phyloP scores from a whole-genome alignment of 2,113 vertebrate genomes.

The Oryctolagus cuniculus region mOryCun1.1 NC_091433.1:26693001-26693500 shows the following conservation, averaged over 20 bases:
- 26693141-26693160: not conserved
- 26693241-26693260: fast-evolving
- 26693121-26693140: not conserved
- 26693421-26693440: conserved; percentile 12
- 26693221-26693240: not conserved
- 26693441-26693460: conserved; percentile 47
- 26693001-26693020: not conserved
- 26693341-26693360: not conserved
- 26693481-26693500: conserved; percentile 48
- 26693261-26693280: not conserved
- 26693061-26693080: not conserved
- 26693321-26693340: conserved; percentile 40
- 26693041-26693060: not conserved
- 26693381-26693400: not conserved
- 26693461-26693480: not conserved
- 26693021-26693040: not conserved
- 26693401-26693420: not conserved
- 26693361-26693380: conserved; percentile 52
- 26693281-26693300: conserved; percentile 20
- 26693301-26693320: not conserved
- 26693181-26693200: too few species aligned
- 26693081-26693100: not conserved
- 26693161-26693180: too few species aligned
- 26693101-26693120: not conserved
- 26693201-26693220: too few species aligned